A percentile compares a stretch with the other conserved stretches of the same genome.
These are phyloP conservation scores for Noctua fimbriata DNA, from an alignment of 2,888 invertebrate species.

Conservation along the genomic window DNA sequence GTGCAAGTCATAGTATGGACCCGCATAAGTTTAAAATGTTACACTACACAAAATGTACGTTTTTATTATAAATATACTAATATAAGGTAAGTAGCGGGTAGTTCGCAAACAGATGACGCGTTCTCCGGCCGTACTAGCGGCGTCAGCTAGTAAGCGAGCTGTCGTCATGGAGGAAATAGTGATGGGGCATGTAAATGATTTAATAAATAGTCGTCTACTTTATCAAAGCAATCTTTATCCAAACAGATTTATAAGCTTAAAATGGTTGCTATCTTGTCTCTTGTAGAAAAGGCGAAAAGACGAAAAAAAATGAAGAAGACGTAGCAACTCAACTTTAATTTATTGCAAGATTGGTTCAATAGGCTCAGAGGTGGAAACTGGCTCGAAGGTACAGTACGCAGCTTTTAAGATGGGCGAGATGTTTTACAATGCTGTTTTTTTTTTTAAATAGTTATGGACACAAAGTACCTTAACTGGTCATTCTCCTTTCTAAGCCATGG, in stretches of 20 bases:
- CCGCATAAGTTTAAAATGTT: no score
- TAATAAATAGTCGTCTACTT: neutral
- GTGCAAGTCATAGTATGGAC: no score
- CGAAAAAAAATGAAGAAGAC: neutral
- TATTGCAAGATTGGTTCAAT: neutral
- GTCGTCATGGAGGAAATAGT: no score
- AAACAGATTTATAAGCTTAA: neutral
- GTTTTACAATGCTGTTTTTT: neutral
- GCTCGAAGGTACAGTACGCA: neutral
- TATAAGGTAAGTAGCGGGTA: no score
- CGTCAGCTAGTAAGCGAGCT: no score
- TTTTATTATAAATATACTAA: no score
- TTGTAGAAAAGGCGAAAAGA: neutral
- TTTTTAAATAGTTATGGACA: neutral
- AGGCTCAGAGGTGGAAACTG: neutral
- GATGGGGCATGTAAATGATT: neutral
- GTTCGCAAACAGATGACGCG: no score
- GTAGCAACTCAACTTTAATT: neutral
- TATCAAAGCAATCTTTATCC: neutral
- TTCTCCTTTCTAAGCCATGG: constrained; percentile 4
- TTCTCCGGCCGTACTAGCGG: no score
- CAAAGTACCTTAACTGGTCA: neutral
- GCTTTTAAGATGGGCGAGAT: neutral
- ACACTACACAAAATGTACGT: no score
- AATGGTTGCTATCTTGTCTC: neutral